phyloP scores from a whole-genome alignment of 2,113 vertebrate species.

The Mastomys coucha region DNA sequence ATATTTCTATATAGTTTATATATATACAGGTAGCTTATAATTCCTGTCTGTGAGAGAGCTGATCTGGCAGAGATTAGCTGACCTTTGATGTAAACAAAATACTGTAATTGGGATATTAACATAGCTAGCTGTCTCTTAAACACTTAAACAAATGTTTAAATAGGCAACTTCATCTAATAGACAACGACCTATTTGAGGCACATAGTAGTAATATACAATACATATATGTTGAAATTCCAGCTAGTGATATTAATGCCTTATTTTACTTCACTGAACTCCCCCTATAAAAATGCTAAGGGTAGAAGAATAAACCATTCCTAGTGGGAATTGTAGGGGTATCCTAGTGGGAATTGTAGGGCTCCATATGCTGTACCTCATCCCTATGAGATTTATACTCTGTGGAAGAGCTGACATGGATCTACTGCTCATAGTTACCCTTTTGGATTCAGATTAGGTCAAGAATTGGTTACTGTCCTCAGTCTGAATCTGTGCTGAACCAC shows the following conservation, averaged over 20 bases:
- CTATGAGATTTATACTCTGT: neutral
- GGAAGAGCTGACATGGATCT: neutral
- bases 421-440: neutral
- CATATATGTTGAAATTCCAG: neutral
- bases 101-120: neutral
- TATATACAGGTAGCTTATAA: neutral
- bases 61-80: constrained; percentile 11
- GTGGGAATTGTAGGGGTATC: neutral
- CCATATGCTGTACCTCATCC: neutral
- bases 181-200: neutral
- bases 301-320: neutral
- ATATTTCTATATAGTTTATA: neutral
- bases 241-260: neutral
- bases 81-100: neutral
- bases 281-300: neutral
- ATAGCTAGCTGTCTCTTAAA: neutral
- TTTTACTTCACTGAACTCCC: neutral
- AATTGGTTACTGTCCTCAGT: constrained; percentile 97
- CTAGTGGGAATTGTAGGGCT: neutral
- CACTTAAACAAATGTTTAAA: neutral
- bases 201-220: neutral
- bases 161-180: constrained; percentile 1
- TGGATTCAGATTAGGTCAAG: constrained; percentile 91
- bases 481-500: constrained; percentile 94
- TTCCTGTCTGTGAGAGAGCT: neutral